Conservation (phyloP, 1,140 invertebrate genomes). For the Apocrypta bakeri region DNA sequence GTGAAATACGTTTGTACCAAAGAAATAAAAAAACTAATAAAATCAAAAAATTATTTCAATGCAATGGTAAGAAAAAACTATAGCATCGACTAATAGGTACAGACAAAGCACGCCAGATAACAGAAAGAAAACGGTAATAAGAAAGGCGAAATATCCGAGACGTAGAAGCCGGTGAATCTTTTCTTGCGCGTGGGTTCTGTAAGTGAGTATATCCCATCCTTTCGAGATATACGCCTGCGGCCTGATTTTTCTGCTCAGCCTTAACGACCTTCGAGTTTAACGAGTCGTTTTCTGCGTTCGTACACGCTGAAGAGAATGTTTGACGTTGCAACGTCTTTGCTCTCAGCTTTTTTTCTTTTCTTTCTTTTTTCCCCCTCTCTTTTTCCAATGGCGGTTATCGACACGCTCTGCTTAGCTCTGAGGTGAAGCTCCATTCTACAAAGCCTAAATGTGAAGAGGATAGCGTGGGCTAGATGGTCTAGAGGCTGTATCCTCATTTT, state of each 20-base stretch:
- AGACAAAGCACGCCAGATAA: background rate
- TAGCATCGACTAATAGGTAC: too few species aligned
- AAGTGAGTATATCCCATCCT: background rate
- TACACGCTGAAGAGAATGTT: conserved; percentile 21
- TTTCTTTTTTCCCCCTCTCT: too few species aligned
- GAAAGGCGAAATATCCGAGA: conserved; percentile 47
- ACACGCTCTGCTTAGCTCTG: background rate
- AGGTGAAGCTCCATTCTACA: conserved; percentile 34
- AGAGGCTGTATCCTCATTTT: background rate
- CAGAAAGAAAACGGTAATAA: conserved; percentile 7
- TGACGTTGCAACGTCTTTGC: conserved; percentile 49
- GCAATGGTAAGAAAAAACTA: too few species aligned
- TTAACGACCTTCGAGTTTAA: conserved; percentile 44
- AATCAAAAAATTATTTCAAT: too few species aligned
- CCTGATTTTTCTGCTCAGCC: conserved; percentile 15
- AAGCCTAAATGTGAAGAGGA: conserved; percentile 19
- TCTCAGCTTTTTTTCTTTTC: too few species aligned
- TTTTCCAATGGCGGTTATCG: background rate
- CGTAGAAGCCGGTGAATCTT: conserved; percentile 29
- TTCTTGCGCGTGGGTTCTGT: conserved; percentile 4
- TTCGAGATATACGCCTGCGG: background rate
- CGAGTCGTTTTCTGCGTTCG: background rate
- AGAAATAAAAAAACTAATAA: too few species aligned
- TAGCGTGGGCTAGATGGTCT: conserved; percentile 21
- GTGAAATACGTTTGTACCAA: too few species aligned